Conservation (phyloP, 2,113 vertebrate species). For the Eonycteris spelaea region DNA sequence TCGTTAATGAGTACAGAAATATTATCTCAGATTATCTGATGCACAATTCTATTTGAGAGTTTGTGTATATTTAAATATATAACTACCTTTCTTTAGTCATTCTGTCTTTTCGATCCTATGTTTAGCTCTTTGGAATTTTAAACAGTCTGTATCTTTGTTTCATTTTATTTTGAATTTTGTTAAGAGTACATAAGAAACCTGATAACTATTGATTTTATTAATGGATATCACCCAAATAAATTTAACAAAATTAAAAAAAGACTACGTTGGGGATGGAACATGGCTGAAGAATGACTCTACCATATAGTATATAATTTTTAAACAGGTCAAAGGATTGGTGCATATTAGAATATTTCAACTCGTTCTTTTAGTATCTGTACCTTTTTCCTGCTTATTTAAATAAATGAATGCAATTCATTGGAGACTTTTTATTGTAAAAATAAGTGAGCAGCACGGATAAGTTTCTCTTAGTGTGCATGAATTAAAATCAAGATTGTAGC, state of each 20-base stretch:
- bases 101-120: neutral
- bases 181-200: neutral
- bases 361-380: neutral
- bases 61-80: neutral
- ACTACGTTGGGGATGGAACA: neutral
- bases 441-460: neutral
- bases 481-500: neutral
- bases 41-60: neutral
- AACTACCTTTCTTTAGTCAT: neutral
- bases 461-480: neutral
- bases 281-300: neutral
- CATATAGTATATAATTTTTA: neutral
- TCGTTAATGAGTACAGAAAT: neutral
- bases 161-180: neutral
- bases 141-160: neutral
- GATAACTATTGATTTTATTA: no score
- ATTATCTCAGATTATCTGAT: neutral
- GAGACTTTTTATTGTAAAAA: neutral
- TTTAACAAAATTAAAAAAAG: no score
- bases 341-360: neutral
- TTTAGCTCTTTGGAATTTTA: slow-evolving; percentile 25
- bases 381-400: neutral
- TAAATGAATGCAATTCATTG: neutral
- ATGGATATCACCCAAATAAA: no score
- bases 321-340: neutral